Percentiles rank a stretch among this genome's conserved stretches.
phyloP scores from a whole-genome alignment of 2,797 vertebrate species.

The Anniella stebbinsi region DNA sequence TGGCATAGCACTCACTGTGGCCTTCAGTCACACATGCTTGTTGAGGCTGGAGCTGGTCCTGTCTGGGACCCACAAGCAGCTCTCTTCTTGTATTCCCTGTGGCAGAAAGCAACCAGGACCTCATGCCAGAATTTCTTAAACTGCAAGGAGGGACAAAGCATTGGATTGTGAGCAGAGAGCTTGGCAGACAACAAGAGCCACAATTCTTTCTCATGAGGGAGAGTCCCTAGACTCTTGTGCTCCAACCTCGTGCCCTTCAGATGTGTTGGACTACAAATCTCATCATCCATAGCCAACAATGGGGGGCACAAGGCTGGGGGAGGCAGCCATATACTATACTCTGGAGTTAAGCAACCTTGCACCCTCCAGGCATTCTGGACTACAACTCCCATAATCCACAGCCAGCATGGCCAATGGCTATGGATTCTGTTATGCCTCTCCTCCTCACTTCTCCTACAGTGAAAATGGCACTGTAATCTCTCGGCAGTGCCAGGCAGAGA shows the following conservation, averaged over 20 bases:
- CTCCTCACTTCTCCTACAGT: neutral
- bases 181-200: neutral
- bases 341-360: no score
- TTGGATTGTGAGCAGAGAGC: neutral
- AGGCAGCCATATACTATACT: no score
- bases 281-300: neutral
- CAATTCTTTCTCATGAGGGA: no score
- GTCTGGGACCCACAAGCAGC: neutral
- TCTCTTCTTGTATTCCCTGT: neutral
- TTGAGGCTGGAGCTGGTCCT: neutral
- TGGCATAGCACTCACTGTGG: neutral
- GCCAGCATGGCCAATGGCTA: no score
- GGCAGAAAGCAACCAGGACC: neutral
- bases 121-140: neutral
- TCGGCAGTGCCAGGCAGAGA: neutral
- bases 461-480: neutral
- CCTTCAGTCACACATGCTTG: neutral
- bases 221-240: no score
- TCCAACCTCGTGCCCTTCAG: neutral
- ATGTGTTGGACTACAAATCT: neutral
- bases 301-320: no score
- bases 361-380: no score
- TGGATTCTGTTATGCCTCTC: no score
- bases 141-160: neutral
- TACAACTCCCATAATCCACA: no score